Conservation (phyloP, 2,797 vertebrate species). For the Pogonophryne albipinna region DNA sequence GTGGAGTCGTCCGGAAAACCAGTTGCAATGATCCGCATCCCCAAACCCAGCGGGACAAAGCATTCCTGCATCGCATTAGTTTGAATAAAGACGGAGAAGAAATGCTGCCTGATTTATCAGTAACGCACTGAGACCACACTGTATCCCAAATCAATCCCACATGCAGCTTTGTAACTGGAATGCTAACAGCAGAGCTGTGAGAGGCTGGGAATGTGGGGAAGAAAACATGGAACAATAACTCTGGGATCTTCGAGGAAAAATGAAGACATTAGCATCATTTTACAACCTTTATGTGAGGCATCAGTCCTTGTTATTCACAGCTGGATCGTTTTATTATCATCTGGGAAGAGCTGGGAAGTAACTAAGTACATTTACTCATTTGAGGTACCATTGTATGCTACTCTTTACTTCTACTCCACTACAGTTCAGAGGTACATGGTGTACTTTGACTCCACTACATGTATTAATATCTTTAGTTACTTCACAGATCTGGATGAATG, state of each 20-base stretch:
- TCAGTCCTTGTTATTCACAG: not conserved
- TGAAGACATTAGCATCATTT: not conserved
- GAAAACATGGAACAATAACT: conserved; percentile 8
- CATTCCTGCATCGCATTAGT: conserved; percentile 63
- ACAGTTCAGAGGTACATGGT: too few relatives aligned
- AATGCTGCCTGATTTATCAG: conserved; percentile 37
- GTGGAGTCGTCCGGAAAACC: conserved; percentile 1
- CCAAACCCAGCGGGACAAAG: conserved; percentile 52
- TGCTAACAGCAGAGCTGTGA: conserved; percentile 31
- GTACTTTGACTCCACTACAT: too few relatives aligned
- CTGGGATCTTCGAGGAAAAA: not conserved
- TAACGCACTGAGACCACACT: conserved; percentile 15
- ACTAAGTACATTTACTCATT: too few relatives aligned
- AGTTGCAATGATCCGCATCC: conserved; percentile 28
- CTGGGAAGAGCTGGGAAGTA: too few relatives aligned
- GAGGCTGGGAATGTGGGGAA: conserved; percentile 22
- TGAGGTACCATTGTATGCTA: too few relatives aligned
- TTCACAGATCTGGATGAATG: too few relatives aligned
- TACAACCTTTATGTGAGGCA: not conserved
- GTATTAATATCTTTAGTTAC: too few relatives aligned
- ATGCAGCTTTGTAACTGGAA: conserved; percentile 41
- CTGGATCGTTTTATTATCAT: not conserved
- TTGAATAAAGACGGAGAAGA: conserved; percentile 20
- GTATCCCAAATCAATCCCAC: conserved; percentile 56
- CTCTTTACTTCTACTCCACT: too few relatives aligned